Percentiles rank a stretch among this genome's conserved stretches.
Evolutionary conservation across 2,797 vertebrate species (phyloP).

Genomic region (Pogonophryne albipinna): DNA sequence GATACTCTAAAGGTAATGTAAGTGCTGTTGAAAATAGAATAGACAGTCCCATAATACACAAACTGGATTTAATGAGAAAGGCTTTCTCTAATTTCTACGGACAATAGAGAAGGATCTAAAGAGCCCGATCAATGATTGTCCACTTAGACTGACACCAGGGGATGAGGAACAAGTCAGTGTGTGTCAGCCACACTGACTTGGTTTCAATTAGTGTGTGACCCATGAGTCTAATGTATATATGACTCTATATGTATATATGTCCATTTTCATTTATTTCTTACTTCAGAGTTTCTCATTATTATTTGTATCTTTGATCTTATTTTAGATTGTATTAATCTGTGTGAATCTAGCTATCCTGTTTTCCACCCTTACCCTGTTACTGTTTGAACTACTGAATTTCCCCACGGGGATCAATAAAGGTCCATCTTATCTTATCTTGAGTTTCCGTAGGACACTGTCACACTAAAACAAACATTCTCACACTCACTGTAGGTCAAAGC

Average conservation of each 20-base stretch:
- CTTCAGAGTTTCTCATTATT: too few relatives aligned
- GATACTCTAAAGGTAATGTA: not conserved
- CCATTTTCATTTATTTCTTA: too few relatives aligned
- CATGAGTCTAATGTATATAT: not conserved
- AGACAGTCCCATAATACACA: slow-evolving; percentile 2
- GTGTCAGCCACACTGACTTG: slow-evolving; percentile 52
- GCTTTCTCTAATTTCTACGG: slow-evolving; percentile 37
- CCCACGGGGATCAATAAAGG: too few relatives aligned
- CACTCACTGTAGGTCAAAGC: not conserved
- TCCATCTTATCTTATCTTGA: too few relatives aligned
- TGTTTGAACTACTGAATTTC: too few relatives aligned
- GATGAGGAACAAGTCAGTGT: slow-evolving; percentile 38
- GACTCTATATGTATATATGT: too few relatives aligned
- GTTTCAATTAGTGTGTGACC: slow-evolving; percentile 51
- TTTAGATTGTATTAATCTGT: too few relatives aligned
- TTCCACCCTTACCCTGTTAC: too few relatives aligned
- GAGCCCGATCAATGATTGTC: slow-evolving; percentile 70
- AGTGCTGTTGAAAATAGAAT: not conserved
- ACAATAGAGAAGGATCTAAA: slow-evolving; percentile 65
- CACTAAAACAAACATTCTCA: not conserved
- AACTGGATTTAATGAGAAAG: slow-evolving; percentile 13
- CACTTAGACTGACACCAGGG: slow-evolving; percentile 63
- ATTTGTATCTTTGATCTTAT: too few relatives aligned
- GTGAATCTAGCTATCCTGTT: too few relatives aligned
- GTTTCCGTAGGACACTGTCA: not conserved